Conservation (phyloP, 2,113 vertebrate species). For the Chlorocebus sabaeus region DNA sequence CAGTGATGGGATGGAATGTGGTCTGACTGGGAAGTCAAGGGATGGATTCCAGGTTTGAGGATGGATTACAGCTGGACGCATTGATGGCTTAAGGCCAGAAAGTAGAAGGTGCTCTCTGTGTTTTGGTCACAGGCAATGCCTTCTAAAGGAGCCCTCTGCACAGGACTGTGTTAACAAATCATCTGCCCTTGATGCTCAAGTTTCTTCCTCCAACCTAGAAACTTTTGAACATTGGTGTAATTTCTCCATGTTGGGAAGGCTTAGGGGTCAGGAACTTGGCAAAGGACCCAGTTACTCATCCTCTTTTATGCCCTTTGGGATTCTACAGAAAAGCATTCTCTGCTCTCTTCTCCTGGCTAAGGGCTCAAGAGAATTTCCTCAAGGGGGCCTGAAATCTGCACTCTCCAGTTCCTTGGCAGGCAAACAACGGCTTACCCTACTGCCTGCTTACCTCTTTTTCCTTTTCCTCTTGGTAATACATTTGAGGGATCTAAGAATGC, state of each 20-base stretch:
- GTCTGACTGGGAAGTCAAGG: background rate
- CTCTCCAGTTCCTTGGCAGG: too few relatives aligned
- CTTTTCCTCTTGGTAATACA: background rate
- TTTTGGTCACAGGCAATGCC: background rate
- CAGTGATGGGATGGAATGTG: accelerated
- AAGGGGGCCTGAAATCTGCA: background rate
- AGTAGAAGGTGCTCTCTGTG: conserved; percentile 15
- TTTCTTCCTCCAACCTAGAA: background rate
- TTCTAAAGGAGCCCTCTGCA: conserved; percentile 61
- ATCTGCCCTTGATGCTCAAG: background rate
- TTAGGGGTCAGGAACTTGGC: too few relatives aligned
- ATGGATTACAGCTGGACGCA: background rate
- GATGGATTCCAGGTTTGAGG: background rate
- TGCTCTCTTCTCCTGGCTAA: background rate
- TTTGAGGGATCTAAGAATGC: background rate
- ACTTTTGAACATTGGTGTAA: background rate
- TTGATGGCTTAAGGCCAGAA: background rate
- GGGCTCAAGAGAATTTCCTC: background rate
- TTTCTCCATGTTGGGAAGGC: background rate
- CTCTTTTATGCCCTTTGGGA: background rate
- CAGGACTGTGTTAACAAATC: background rate
- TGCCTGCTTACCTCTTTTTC: background rate
- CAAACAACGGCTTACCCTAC: accelerated
- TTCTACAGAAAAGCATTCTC: background rate
- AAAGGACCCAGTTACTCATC: too few relatives aligned